Conservation (phyloP, 2,797 vertebrate genomes). For the Craterocephalus amniculus region DNA sequence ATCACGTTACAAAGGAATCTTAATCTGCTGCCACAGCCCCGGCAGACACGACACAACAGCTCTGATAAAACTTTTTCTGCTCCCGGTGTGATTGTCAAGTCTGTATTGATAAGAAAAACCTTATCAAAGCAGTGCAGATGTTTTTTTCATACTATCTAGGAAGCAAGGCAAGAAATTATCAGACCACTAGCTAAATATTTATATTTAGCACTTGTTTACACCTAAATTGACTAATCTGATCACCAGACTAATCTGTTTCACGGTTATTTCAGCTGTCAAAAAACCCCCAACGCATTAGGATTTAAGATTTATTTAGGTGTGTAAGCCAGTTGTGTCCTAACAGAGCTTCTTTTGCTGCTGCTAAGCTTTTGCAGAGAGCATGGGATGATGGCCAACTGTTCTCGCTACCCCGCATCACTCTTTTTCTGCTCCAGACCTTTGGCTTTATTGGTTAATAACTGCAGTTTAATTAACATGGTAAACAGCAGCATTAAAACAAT, state of each 20-base stretch:
- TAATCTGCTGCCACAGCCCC: not conserved
- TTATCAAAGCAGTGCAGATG: constrained; percentile 47
- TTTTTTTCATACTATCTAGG: not conserved
- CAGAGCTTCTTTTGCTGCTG: not conserved
- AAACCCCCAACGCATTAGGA: constrained; percentile 3
- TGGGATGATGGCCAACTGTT: constrained; percentile 44
- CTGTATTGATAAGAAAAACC: constrained; percentile 42
- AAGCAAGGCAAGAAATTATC: not conserved
- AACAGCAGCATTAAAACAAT: constrained; percentile 52
- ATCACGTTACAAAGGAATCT: constrained; percentile 2
- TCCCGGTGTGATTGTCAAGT: not conserved
- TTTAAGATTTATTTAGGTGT: constrained; percentile 4
- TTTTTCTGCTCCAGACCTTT: constrained; percentile 60
- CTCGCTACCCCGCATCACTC: constrained; percentile 38
- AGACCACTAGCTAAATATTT: constrained; percentile 5
- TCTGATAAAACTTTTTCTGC: constrained; percentile 10
- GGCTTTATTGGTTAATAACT: constrained; percentile 59
- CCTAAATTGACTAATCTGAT: constrained; percentile 7
- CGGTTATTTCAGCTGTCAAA: not conserved
- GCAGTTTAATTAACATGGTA: constrained; percentile 75
- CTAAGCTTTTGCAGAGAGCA: constrained; percentile 31
- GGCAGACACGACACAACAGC: constrained; percentile 20
- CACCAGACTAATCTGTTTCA: not conserved
- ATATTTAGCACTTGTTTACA: constrained; percentile 25
- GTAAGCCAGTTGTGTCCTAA: not conserved